These are phyloP conservation scores for Campopleginae sp. DNA, from an alignment of 2,888 invertebrate genomes.

Conservation along the genomic window DNA sequence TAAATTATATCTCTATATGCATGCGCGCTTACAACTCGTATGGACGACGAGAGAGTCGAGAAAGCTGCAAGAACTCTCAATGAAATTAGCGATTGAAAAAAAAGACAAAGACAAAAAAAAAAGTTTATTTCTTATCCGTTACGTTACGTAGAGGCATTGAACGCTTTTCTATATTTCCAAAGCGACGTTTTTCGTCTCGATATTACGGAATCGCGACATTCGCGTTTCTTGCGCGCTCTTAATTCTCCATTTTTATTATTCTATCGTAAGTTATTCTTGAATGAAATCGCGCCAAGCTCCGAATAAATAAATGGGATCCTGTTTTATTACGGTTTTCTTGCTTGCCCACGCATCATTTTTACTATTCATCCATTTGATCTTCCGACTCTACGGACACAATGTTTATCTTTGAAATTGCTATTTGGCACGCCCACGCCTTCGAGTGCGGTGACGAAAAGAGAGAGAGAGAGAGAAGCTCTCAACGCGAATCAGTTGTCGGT, in stretches of 20 bases:
- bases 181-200: background rate
- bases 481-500: slow-evolving; percentile 10
- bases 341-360: slow-evolving; percentile 30
- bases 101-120: too few relatives aligned
- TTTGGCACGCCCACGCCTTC: slow-evolving; percentile 36
- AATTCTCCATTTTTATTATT: background rate
- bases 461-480: background rate
- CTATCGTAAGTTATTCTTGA: background rate
- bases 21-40: background rate
- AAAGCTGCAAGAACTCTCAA: slow-evolving; percentile 33
- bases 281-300: background rate
- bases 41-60: slow-evolving; percentile 4
- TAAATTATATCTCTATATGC: slow-evolving; percentile 23
- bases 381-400: slow-evolving; percentile 23
- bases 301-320: slow-evolving; percentile 10
- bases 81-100: slow-evolving; percentile 17
- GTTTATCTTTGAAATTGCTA: slow-evolving; percentile 42
- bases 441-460: slow-evolving; percentile 12
- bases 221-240: background rate
- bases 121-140: background rate
- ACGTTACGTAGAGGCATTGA: background rate
- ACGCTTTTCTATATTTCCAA: background rate
- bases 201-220: background rate
- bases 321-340: slow-evolving; percentile 1
- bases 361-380: slow-evolving; percentile 37